Base-by-base conservation (phyloP, 2,888 invertebrate species). In the Drosophila tripunctata region DNA sequence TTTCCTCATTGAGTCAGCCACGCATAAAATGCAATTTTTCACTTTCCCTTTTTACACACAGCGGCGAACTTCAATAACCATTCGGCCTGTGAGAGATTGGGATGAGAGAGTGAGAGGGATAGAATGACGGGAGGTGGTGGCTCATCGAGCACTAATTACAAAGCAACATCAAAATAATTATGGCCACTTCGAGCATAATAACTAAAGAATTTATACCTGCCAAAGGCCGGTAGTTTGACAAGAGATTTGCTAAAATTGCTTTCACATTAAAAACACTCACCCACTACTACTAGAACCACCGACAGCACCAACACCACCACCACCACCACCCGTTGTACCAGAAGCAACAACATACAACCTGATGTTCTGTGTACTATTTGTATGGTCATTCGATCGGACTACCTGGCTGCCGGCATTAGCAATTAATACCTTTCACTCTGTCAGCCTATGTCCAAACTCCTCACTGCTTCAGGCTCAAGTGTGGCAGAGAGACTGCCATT, bases 111-210 rank as follows among this genome's bases (percentile, higher is more conserved):
- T 21, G 5, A 24, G 5, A 3, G 22, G 5, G 14, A 48, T 27
- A 10, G 27, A 27, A 10, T 27, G 27, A 10, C 8, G 38, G 51
- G 58, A 63, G 74, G 57, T 50, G 75, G 58, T 69, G 65, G 65
- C 67, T 48, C 75, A 76, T 77, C 68, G 78, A 75, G 73, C 88
- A 89, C 85, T 89, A 89, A 89, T 89, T 89, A 85, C 88, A 74
- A 71, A 84, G 78, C 77, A 88, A 88, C 88, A 85, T 73, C 76
- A 73, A 81, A 85, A 82, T 89, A 89, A 89, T 89, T 88, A 88
- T 88, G 89, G 78, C 81, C 84, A 87, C 87, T 84, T 82, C 79
- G 76, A 73, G 54, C 74, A 78, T 80, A 89, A 82, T 75, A 85
- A 78, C 72, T 66, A 65, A 66, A 77, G 79, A 87, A 77, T 70